A percentile compares a stretch with the other conserved stretches of the same genome.
These are phyloP conservation scores for Drosophila hamatofila DNA, from an alignment of 2,888 invertebrate genomes.

Conservation along the genomic window DNA sequence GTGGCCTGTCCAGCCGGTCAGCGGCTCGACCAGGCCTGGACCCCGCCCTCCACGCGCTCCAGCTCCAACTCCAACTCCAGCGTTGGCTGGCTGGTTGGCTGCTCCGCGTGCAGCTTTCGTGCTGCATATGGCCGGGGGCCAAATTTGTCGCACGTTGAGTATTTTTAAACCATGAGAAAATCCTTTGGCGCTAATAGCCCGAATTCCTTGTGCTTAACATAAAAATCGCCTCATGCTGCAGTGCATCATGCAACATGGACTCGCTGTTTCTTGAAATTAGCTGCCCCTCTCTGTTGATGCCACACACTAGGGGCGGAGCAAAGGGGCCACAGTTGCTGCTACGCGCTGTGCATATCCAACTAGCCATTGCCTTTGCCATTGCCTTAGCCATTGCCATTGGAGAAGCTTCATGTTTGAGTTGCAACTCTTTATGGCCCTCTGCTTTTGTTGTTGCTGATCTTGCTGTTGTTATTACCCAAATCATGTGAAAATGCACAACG, in stretches of 20 bases:
- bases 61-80: background rate
- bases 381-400: slow-evolving; percentile 5
- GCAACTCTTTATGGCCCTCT: slow-evolving; percentile 48
- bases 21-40: slow-evolving; percentile 30
- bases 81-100: slow-evolving; percentile 21
- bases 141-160: slow-evolving; percentile 80
- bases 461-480: slow-evolving; percentile 33
- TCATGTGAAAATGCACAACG: slow-evolving; percentile 72
- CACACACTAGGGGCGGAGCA: background rate
- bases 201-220: slow-evolving; percentile 82
- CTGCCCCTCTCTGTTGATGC: slow-evolving; percentile 24
- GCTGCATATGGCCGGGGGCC: slow-evolving; percentile 77
- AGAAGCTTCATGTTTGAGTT: slow-evolving; percentile 31
- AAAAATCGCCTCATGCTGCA: slow-evolving; percentile 78
- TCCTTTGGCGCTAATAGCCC: slow-evolving; percentile 85
- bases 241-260: slow-evolving; percentile 73
- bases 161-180: slow-evolving; percentile 85
- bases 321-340: slow-evolving; percentile 13
- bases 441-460: background rate
- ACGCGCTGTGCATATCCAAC: slow-evolving; percentile 57
- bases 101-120: slow-evolving; percentile 78
- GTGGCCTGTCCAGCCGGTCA: slow-evolving; percentile 50
- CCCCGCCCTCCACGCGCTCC: slow-evolving; percentile 36
- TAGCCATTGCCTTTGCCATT: slow-evolving; percentile 5
- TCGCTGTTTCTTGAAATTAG: slow-evolving; percentile 55